A percentile compares a stretch with the other conserved stretches of the same genome.
phyloP scores from a whole-genome alignment of 2,888 invertebrate genomes.

The Oscheius sp. region DNA sequence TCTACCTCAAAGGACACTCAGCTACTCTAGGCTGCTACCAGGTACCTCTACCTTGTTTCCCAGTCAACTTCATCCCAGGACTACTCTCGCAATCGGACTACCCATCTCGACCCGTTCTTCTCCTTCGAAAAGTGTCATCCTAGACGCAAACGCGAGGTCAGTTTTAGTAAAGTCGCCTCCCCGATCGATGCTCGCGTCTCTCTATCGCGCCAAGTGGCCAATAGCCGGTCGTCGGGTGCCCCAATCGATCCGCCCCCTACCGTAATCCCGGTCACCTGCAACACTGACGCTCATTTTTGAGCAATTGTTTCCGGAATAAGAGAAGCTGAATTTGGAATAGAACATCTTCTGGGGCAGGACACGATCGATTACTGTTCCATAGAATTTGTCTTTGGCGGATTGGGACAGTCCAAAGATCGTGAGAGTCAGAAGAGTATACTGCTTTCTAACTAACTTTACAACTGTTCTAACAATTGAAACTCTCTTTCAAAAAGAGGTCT shows the following conservation, averaged over 20 bases:
- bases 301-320: too few relatives aligned
- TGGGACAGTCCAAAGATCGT: too few relatives aligned
- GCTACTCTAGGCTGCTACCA: conserved; percentile 12
- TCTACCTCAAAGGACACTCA: conserved; percentile 33
- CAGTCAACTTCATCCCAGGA: conserved; percentile 14
- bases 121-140: conserved; percentile 30
- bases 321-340: too few relatives aligned
- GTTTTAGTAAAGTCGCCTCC: neutral
- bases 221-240: neutral
- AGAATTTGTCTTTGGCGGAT: too few relatives aligned
- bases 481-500: too few relatives aligned
- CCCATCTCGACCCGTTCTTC: conserved; percentile 1
- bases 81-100: neutral
- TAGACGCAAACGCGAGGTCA: conserved; percentile 36
- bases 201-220: too few relatives aligned
- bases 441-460: too few relatives aligned
- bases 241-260: conserved; percentile 27
- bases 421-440: too few relatives aligned
- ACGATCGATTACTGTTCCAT: too few relatives aligned
- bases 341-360: too few relatives aligned
- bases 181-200: neutral
- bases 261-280: neutral
- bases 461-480: too few relatives aligned
- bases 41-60: neutral
- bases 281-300: too few relatives aligned